Percentiles rank a stretch among this genome's conserved stretches.
Conservation (phyloP, 1,140 invertebrate genomes). For the Heliconius himera region DNA sequence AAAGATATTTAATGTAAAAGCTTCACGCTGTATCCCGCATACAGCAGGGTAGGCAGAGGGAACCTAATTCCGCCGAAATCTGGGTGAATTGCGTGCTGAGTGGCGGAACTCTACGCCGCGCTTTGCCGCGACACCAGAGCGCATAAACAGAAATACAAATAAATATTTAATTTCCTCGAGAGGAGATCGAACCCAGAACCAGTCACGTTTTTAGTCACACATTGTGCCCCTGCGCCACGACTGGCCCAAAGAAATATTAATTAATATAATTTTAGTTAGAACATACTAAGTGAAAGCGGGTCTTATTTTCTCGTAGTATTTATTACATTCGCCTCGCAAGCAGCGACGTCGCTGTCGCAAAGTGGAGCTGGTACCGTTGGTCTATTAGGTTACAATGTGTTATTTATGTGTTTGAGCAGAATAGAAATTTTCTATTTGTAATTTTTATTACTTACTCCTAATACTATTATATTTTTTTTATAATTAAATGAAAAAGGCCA, state of each 20-base stretch:
- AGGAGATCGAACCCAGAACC: too few species aligned
- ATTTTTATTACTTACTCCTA: background rate
- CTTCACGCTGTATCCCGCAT: too few species aligned
- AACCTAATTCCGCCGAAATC: too few species aligned
- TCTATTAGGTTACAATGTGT: constrained; percentile 19
- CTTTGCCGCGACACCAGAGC: too few species aligned
- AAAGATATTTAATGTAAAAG: background rate
- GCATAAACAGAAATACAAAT: too few species aligned
- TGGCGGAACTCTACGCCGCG: too few species aligned
- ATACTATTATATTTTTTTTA: background rate
- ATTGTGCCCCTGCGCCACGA: too few species aligned
- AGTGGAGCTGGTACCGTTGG: constrained; percentile 9
- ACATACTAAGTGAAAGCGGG: background rate
- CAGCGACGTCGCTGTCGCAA: constrained; percentile 6
- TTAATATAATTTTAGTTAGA: background rate
- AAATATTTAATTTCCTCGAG: too few species aligned
- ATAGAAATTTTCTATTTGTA: constrained; percentile 7
- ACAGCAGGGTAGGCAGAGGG: too few species aligned
- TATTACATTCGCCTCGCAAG: constrained; percentile 6
- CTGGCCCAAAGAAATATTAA: background rate
- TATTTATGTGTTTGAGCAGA: constrained; percentile 12
- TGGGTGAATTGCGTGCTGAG: too few species aligned
- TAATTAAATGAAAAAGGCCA: background rate
- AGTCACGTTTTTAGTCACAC: too few species aligned
- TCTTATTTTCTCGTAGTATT: background rate